These are phyloP conservation scores for Pecten maximus DNA, from an alignment of 2,888 invertebrate species.

Conservation along the genomic window DNA sequence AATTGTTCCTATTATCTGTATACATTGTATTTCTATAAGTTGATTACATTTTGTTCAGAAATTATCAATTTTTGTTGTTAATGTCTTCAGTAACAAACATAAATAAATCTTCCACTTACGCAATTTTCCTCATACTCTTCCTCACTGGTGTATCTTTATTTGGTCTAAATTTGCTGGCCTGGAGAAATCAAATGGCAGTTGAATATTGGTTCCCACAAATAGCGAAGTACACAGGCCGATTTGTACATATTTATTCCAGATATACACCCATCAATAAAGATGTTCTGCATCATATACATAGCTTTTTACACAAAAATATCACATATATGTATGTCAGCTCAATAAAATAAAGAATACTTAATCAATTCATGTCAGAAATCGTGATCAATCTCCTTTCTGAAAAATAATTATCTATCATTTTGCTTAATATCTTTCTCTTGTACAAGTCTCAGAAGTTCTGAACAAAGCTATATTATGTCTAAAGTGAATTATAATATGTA, in stretches of 20 bases:
- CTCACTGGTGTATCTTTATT: slow-evolving; percentile 89
- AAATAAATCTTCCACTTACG: slow-evolving; percentile 84
- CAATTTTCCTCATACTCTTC: slow-evolving; percentile 91
- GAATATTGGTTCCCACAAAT: neutral
- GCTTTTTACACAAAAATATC: neutral
- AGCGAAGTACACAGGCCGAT: neutral
- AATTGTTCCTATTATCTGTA: no score
- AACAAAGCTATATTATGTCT: no score
- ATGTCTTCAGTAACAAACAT: neutral
- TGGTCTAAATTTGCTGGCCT: slow-evolving; percentile 83
- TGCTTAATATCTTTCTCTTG: no score
- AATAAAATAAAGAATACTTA: neutral
- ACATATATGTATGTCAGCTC: no score
- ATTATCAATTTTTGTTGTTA: neutral
- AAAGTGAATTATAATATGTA: neutral
- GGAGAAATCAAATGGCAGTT: neutral
- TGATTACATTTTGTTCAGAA: no score
- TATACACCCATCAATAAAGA: neutral
- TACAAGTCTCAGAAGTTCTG: no score
- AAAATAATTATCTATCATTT: no score
- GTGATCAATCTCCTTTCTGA: neutral
- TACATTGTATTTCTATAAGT: no score
- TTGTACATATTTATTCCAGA: neutral
- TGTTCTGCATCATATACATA: no score
- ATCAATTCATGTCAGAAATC: neutral